Evolutionary conservation across 2,113 vertebrate species (phyloP).

Genomic region (Acinonyx jubatus): DNA sequence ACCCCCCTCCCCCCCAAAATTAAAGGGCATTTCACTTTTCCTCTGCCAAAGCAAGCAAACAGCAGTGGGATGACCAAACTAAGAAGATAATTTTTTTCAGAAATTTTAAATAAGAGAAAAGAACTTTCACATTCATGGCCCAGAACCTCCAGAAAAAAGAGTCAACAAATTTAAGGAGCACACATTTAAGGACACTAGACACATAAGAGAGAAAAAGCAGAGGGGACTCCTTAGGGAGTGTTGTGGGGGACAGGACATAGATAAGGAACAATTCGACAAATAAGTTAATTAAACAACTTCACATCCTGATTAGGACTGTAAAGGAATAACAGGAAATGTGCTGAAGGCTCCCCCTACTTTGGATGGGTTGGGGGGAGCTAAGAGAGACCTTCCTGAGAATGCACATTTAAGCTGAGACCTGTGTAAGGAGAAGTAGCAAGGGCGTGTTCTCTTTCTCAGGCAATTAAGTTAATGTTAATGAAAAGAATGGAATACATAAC

Average conservation of each 20-base stretch:
- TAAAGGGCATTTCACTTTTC: conserved; percentile 33
- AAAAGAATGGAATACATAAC: background rate
- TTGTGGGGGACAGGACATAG: background rate
- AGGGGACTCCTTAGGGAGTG: background rate
- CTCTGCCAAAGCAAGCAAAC: conserved; percentile 53
- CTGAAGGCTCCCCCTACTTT: conserved; percentile 16
- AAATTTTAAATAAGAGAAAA: conserved; percentile 37
- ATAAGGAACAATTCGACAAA: conserved; percentile 38
- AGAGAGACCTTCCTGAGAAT: background rate
- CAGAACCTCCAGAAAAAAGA: conserved; percentile 5
- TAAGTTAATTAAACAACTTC: conserved; percentile 55
- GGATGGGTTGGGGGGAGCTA: background rate
- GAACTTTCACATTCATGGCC: background rate
- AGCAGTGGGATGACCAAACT: background rate
- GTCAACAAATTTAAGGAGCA: conserved; percentile 10
- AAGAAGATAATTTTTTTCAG: conserved; percentile 47
- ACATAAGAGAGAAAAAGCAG: background rate
- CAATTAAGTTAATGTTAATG: background rate
- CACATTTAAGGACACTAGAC: conserved; percentile 2
- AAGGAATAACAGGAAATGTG: conserved; percentile 64
- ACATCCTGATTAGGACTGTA: conserved; percentile 23
- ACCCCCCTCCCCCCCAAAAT: background rate
- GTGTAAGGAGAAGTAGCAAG: background rate
- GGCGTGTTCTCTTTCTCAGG: background rate
- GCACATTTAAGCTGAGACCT: background rate